phyloP scores from a whole-genome alignment of 2,888 invertebrate species.

The Carabus problematicus region DNA sequence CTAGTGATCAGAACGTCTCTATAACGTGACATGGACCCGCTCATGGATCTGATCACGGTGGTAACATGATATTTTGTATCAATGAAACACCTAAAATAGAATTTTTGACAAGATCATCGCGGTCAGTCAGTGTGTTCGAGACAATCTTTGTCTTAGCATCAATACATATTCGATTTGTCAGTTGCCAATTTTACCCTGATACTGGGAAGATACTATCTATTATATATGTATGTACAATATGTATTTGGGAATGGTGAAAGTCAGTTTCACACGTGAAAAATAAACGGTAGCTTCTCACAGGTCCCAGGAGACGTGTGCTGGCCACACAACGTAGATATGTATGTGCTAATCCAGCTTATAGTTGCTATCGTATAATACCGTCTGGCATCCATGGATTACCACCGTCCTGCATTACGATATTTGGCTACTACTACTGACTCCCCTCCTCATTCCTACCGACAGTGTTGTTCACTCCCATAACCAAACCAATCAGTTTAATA shows the following conservation, averaged over 20 bases:
- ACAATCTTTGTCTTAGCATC: not conserved
- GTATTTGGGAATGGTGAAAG: not conserved
- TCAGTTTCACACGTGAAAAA: not conserved
- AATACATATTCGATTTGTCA: not conserved
- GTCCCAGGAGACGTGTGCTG: not conserved
- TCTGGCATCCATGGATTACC: constrained; percentile 35
- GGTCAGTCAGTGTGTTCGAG: not conserved
- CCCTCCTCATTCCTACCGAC: not conserved
- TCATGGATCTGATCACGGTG: constrained; percentile 11
- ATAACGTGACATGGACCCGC: constrained; percentile 11
- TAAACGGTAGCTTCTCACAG: not conserved
- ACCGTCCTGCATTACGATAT: constrained; percentile 18
- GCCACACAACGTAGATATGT: constrained; percentile 2
- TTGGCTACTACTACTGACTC: constrained; percentile 14
- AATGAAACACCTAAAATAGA: constrained; percentile 8
- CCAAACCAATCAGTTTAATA: constrained; percentile 35
- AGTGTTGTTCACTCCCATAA: constrained; percentile 2
- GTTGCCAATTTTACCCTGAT: not conserved
- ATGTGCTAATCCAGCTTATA: constrained; percentile 14
- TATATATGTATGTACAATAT: not conserved
- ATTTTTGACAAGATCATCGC: constrained; percentile 2
- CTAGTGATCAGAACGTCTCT: constrained; percentile 6
- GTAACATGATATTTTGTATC: constrained; percentile 17
- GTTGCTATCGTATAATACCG: constrained; percentile 18
- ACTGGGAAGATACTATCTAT: not conserved